Base-by-base conservation (phyloP, 2,888 invertebrate genomes). In the Drosophila diplacantha region DNA sequence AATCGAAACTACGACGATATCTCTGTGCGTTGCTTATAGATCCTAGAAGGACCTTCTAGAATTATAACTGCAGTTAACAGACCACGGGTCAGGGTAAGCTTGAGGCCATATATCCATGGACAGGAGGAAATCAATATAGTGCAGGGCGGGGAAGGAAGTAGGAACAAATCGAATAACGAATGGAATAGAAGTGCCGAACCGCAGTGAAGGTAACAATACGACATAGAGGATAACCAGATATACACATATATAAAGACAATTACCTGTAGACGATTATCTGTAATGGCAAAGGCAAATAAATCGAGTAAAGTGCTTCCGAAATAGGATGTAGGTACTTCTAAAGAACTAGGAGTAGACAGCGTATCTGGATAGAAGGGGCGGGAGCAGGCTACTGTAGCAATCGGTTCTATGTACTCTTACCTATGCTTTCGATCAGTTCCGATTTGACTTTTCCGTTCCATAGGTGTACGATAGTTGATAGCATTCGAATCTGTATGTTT, bases 231-330 rank as follows among this genome's bases (percentile, higher is more conserved):
- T 44, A 41, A 41, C 32, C 62, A 60, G 37, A 59, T 18, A 60
- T 8, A 55, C 22, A 56, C 26, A 56, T 38, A 49, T 56, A 57
- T 20, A 41, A 12, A 41, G 29, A 56, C 29, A 55, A 58, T 50
- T 64, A 64, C 20, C 57, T 22, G 66, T 56, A 64, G 67, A 51
- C 60, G 47, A 71, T 62, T 63, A 69, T 67, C 57, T 65, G 54
- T 51, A 65, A 64, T 66, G 71, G 76, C 68, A 83, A 69, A 67
- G 78, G 78, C 78, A 78, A 78, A 83, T 81, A 78, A 81, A 83
- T 62, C 61, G 83, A 83, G 75, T 73, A 75, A 83, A 81, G 78
- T 83, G 78, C 78, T 78, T 78, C 78, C 78, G 78, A 81, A 51
- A 62, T 78, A 78, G 83, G 64, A 69, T 75, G 63, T 78, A 78